A percentile compares a stretch with the other conserved stretches of the same genome.
phyloP scores from a whole-genome alignment of 2,113 vertebrate species.

The Scytalopus superciliaris region DNA sequence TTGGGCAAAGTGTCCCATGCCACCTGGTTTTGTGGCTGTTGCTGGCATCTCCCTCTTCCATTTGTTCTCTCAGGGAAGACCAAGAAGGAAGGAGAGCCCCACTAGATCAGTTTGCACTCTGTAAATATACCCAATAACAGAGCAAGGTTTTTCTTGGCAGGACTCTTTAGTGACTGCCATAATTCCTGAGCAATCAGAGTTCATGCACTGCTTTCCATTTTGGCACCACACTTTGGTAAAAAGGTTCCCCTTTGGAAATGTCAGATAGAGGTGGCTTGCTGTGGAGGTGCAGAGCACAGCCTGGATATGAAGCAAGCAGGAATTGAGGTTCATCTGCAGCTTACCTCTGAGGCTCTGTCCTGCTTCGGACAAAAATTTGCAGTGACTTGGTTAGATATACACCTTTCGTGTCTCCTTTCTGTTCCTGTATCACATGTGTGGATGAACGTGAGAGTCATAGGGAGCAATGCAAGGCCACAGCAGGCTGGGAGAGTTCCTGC shows the following conservation, averaged over 20 bases:
- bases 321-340: not conserved
- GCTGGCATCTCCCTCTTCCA: not conserved
- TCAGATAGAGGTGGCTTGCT: not conserved
- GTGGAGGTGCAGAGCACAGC: not conserved
- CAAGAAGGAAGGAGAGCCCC: not conserved
- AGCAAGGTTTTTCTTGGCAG: not conserved
- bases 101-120: not conserved
- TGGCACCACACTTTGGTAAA: not conserved
- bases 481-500: not conserved
- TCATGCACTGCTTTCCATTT: not conserved
- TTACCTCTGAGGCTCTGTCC: not conserved
- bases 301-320: not conserved
- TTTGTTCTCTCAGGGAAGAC: not conserved
- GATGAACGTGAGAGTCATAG: not conserved
- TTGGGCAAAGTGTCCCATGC: accelerated
- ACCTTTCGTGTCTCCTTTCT: not conserved
- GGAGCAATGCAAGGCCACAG: not conserved
- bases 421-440: not conserved
- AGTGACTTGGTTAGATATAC: not conserved
- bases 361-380: not conserved
- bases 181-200: not conserved
- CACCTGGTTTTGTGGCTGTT: not conserved
- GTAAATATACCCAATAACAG: not conserved
- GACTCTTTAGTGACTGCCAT: not conserved
- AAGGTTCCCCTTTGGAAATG: not conserved